Conservation (phyloP, 2,113 vertebrate genomes). For the Rhynchopsitta pachyrhyncha region DNA sequence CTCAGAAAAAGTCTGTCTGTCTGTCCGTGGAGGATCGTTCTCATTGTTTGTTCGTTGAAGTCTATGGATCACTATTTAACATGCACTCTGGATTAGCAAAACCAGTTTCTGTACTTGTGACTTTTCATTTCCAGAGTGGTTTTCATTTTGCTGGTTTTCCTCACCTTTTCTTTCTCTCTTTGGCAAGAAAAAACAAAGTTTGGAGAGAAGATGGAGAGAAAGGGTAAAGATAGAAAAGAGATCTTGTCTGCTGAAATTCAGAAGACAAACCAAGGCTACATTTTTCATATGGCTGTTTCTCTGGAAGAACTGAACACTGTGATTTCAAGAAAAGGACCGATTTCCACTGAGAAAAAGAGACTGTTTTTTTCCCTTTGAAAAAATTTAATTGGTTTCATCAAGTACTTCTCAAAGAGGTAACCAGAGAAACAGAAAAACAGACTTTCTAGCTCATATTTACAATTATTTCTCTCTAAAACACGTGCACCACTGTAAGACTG, state of each 20-base stretch:
- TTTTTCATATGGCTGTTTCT: background rate
- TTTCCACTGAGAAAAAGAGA: background rate
- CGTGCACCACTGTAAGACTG: background rate
- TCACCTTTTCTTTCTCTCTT: background rate
- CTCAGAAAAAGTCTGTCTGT: background rate
- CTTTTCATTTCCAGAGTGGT: background rate
- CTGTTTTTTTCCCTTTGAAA: background rate
- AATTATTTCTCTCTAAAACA: background rate
- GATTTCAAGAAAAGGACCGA: background rate
- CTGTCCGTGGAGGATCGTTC: background rate
- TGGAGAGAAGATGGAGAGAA: background rate
- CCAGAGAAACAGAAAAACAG: background rate
- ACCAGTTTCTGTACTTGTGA: background rate
- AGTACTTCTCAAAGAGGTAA: background rate
- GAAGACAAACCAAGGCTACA: background rate
- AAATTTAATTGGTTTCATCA: background rate
- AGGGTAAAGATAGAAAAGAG: background rate
- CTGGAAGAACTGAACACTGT: background rate
- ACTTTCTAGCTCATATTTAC: background rate
- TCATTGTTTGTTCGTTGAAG: background rate
- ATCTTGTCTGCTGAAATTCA: background rate
- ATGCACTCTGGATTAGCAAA: background rate
- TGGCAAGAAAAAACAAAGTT: background rate
- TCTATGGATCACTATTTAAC: background rate
- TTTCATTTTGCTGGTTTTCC: background rate